Evolutionary conservation across 2,888 invertebrate species (phyloP), one percentile per base, ranked within the genome.

Genomic region (Bembecia ichneumoniformis): DNA sequence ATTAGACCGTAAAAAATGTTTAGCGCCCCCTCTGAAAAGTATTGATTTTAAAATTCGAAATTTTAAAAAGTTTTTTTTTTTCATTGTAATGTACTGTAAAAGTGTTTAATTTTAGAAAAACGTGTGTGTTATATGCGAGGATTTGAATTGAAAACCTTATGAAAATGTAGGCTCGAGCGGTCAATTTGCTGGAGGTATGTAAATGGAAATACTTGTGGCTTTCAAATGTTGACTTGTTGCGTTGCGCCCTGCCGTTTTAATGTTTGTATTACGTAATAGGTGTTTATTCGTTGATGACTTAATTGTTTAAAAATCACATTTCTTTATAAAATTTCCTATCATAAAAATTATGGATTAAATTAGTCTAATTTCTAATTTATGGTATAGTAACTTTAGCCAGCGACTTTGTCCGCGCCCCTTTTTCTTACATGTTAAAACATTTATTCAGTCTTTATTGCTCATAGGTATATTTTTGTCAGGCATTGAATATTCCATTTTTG

Each of bases 141-240:
- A 57, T 60, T 52, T 58, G 64, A 64, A 68, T 68, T 66, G 55
- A 66, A 66, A 17, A 5, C 15, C 7, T 44, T 15, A 3, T 44
- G 9, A 81, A 76, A 64, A 83, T 83, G 83, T 83, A 82, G 82
- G 67, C 59, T 63, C 58, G 28, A 28, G 51, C 48, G 48, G 53
- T 52, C 53, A 54, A 35, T 7, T 49, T 9, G 34, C 54, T 50
- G 53, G 57, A 53, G 63, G 66, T 69, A 71, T 59, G 83, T 77
- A 66, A 54, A 62, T 65, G 49, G 45, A 52, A 28, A 28, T 63
- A 74, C 71, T 74, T 77, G 73, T 77, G 64, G 70, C 64, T 58
- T 62, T 62, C 59, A 52, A 28, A 28, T 28, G 7, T 63, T 73
- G 76, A 83, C 83, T 83, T 83, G 83, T 83, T 83, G 83, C 82